Conservation (phyloP, 2,888 invertebrate species). For the Nephrotoma flavescens region DNA sequence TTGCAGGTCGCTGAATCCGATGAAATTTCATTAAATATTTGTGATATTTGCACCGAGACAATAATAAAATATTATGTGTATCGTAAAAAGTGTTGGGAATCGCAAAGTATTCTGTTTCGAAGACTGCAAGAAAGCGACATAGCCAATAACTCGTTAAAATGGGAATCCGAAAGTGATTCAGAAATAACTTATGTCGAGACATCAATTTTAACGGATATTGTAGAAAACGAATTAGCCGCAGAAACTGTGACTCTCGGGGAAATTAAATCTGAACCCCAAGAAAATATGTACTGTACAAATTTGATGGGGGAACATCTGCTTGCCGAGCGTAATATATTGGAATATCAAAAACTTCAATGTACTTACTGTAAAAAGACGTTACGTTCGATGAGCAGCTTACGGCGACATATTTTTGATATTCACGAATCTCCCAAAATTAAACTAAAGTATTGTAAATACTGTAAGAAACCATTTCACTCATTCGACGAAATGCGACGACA, state of each 20-base stretch:
- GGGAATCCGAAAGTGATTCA: neutral
- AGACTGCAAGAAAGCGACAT: neutral
- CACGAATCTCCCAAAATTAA: neutral
- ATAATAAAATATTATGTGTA: neutral
- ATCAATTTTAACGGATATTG: neutral
- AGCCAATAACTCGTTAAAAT: neutral
- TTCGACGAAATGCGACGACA: neutral
- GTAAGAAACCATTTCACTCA: neutral
- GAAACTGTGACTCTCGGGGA: neutral
- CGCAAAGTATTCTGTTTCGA: neutral
- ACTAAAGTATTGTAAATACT: neutral
- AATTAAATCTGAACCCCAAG: neutral
- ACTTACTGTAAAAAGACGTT: neutral
- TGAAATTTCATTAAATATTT: neutral
- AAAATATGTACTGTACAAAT: neutral
- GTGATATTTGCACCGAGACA: neutral
- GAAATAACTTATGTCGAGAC: neutral
- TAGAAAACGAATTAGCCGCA: neutral
- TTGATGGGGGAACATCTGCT: neutral
- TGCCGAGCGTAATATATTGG: neutral
- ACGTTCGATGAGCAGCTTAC: neutral
- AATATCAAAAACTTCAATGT: neutral
- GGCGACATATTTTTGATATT: neutral
- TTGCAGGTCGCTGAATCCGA: neutral
- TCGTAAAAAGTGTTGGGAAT: conserved; percentile 1